phyloP scores from a whole-genome alignment of 1,140 invertebrate genomes.

The Drosophila tropicalis region DNA sequence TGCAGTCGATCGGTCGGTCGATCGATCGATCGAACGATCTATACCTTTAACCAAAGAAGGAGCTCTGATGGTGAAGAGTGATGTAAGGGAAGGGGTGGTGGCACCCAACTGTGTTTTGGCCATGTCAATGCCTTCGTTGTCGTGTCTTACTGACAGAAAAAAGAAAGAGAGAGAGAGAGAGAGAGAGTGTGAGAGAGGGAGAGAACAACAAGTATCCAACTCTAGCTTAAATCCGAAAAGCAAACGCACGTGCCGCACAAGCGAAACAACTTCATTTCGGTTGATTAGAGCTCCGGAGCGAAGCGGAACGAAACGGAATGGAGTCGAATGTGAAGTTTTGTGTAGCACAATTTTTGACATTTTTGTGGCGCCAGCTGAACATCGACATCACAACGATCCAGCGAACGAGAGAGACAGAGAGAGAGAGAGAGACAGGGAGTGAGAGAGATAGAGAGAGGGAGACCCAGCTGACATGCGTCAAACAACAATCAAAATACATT shows the following conservation, averaged over 20 bases:
- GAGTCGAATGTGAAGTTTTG: conserved; percentile 29
- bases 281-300: conserved; percentile 52
- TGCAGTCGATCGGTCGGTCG: not conserved
- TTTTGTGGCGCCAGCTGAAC: conserved; percentile 74
- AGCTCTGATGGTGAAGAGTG: not conserved
- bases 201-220: conserved; percentile 33
- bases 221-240: conserved; percentile 55
- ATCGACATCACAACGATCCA: conserved; percentile 23
- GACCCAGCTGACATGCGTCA: conserved; percentile 76
- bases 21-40: not conserved
- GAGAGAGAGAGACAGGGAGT: conserved; percentile 19
- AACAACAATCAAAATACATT: conserved; percentile 80
- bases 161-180: conserved; percentile 25
- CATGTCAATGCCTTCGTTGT: conserved; percentile 58
- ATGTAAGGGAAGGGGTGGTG: conserved; percentile 7
- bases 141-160: conserved; percentile 51
- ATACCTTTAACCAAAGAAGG: conserved; percentile 39
- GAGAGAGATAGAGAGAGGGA: conserved; percentile 9
- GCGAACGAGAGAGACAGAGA: not conserved
- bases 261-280: conserved; percentile 75
- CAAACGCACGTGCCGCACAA: conserved; percentile 80
- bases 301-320: conserved; percentile 5
- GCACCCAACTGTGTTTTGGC: conserved; percentile 58
- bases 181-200: not conserved
- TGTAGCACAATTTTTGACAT: conserved; percentile 80